phyloP scores from a whole-genome alignment of 2,113 vertebrate species.

The Myanophis thanlyinensis region DNA sequence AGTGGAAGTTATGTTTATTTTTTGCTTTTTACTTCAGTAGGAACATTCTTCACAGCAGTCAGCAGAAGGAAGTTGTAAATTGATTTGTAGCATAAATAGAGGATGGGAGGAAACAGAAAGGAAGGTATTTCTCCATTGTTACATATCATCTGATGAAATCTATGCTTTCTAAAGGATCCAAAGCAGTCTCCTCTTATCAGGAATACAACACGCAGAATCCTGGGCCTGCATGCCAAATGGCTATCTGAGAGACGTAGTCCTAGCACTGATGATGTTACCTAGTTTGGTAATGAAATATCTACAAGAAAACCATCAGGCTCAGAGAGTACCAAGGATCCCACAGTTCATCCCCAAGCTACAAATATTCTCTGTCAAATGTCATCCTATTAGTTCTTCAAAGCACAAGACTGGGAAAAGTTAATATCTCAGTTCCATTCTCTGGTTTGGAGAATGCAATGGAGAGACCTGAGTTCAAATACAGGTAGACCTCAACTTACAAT shows the following conservation, averaged over 20 bases:
- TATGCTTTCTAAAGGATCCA: neutral
- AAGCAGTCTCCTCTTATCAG: neutral
- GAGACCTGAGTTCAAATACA: neutral
- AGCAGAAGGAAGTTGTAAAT: neutral
- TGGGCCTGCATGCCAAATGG: neutral
- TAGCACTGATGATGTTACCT: neutral
- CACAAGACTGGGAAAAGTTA: neutral
- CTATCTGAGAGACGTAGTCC: neutral
- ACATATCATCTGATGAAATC: neutral
- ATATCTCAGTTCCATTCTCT: neutral
- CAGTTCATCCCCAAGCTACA: neutral
- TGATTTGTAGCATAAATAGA: constrained; percentile 6
- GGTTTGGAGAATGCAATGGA: neutral
- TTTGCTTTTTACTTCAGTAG: neutral
- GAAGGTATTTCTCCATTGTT: neutral
- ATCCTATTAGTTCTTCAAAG: neutral
- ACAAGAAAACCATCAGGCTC: neutral
- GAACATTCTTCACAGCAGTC: constrained; percentile 1
- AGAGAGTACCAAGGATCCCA: neutral
- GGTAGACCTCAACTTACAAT: neutral
- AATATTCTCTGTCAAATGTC: neutral
- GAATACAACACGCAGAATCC: neutral
- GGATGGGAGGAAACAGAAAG: neutral
- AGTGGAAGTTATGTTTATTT: neutral
- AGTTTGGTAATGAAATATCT: neutral